Evolutionary conservation across 2,888 invertebrate species (phyloP).

Genomic region (Noctua pronuba): DNA sequence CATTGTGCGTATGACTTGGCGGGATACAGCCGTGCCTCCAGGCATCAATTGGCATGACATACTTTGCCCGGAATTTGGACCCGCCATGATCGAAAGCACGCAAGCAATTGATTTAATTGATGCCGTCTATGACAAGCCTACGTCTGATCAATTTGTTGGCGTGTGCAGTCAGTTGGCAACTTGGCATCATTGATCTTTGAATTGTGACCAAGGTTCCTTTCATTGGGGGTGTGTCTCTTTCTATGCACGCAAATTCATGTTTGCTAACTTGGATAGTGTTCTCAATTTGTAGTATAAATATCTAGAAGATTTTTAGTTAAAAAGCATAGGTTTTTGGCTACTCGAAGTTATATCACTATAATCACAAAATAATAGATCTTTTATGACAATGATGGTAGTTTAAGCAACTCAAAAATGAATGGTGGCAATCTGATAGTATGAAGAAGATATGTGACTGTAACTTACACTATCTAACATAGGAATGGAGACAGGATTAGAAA

Average conservation of each 20-base stretch:
- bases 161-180: slow-evolving; percentile 20
- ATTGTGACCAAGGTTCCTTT: slow-evolving; percentile 30
- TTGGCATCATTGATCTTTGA: slow-evolving; percentile 39
- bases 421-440: background rate
- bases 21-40: slow-evolving; percentile 38
- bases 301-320: background rate
- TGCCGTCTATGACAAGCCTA: slow-evolving; percentile 43
- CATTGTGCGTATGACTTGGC: slow-evolving; percentile 27
- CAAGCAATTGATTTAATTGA: slow-evolving; percentile 67
- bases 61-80: slow-evolving; percentile 66
- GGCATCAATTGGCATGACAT: slow-evolving; percentile 65
- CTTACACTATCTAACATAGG: background rate
- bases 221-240: slow-evolving; percentile 46
- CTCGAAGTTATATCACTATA: background rate
- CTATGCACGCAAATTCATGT: background rate
- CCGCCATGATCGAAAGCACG: slow-evolving; percentile 51
- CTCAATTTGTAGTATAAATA: background rate
- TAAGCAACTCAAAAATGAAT: background rate
- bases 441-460: background rate
- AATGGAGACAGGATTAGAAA: background rate
- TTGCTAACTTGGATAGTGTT: background rate
- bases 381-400: background rate
- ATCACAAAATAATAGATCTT: background rate
- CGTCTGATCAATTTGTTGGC: slow-evolving; percentile 54
- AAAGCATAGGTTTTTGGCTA: background rate